Conservation (phyloP, 1,140 invertebrate genomes). For the Macrotrachela quadricornifera region DNA sequence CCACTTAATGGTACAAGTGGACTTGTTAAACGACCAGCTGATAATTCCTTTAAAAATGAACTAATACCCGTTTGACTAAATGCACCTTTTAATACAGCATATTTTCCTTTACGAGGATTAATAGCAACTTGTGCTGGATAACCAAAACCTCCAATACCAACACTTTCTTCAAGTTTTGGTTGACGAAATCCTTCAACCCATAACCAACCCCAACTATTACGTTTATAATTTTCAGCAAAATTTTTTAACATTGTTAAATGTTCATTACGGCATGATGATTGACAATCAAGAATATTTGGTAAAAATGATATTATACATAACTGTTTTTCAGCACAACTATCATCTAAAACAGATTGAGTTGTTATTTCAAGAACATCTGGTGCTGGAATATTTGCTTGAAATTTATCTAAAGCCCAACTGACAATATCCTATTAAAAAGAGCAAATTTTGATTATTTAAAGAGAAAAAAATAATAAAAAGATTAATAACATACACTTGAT, state of each 20-base stretch:
- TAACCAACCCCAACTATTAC: conserved; percentile 87
- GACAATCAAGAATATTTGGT: conserved; percentile 90
- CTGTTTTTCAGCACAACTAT: conserved; percentile 57
- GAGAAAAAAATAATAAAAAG: no score
- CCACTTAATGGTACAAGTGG: not conserved
- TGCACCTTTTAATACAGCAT: conserved; percentile 68
- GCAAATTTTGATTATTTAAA: not conserved
- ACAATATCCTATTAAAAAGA: conserved; percentile 50
- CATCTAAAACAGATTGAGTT: conserved; percentile 41
- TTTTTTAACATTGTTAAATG: conserved; percentile 54
- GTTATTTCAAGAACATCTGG: conserved; percentile 55
- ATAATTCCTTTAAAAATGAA: conserved; percentile 55
- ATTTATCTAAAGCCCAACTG: conserved; percentile 61
- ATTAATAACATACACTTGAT: conserved; percentile 19
- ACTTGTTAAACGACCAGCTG: not conserved
- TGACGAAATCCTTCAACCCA: conserved; percentile 79
- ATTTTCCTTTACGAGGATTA: conserved; percentile 90
- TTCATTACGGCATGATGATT: conserved; percentile 68
- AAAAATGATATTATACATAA: conserved; percentile 78
- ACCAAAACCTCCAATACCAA: conserved; percentile 67
- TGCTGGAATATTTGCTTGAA: conserved; percentile 59
- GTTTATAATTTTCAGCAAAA: conserved; percentile 75
- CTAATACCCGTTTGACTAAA: conserved; percentile 82
- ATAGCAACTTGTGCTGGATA: conserved; percentile 74
- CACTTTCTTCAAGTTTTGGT: conserved; percentile 52